phyloP scores from a whole-genome alignment of 2,113 vertebrate species.

The Brachyhypopomus gauderio region DNA sequence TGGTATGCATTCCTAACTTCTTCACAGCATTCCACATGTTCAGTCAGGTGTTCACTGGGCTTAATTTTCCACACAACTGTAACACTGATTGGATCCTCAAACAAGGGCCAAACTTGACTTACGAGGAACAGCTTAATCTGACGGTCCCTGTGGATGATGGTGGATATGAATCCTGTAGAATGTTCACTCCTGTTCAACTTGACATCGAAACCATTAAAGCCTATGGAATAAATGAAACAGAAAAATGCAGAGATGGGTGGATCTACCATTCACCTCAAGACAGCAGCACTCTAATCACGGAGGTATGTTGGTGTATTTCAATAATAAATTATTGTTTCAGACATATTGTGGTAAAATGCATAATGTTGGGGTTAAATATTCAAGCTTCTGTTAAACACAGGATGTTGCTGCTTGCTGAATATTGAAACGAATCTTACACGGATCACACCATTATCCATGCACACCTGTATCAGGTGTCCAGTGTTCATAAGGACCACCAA shows the following conservation, averaged over 20 bases:
- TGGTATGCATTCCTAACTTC: slow-evolving; percentile 69
- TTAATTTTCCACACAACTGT: slow-evolving; percentile 75
- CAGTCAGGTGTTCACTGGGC: slow-evolving; percentile 79
- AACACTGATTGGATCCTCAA: slow-evolving; percentile 82
- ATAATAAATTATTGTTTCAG: not conserved
- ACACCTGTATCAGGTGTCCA: no score
- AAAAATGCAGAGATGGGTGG: slow-evolving; percentile 74
- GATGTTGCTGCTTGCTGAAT: no score
- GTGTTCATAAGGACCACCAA: no score
- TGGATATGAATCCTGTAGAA: slow-evolving; percentile 75
- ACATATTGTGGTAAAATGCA: no score
- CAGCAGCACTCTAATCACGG: slow-evolving; percentile 69
- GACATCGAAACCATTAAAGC: slow-evolving; percentile 72
- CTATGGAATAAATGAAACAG: slow-evolving; percentile 75
- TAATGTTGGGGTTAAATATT: not conserved
- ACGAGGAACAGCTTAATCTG: slow-evolving; percentile 71
- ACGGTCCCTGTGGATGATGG: slow-evolving; percentile 75
- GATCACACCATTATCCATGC: no score
- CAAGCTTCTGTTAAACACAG: not conserved
- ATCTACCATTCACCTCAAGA: slow-evolving; percentile 67
- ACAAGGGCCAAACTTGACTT: slow-evolving; percentile 72
- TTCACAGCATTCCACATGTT: slow-evolving; percentile 79
- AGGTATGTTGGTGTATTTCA: slow-evolving; percentile 60
- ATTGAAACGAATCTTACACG: no score
- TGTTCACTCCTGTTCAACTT: slow-evolving; percentile 78